Evolutionary conservation across 2,113 vertebrate species (phyloP).

Genomic region (Coryphaenoides rupestris): DNA sequence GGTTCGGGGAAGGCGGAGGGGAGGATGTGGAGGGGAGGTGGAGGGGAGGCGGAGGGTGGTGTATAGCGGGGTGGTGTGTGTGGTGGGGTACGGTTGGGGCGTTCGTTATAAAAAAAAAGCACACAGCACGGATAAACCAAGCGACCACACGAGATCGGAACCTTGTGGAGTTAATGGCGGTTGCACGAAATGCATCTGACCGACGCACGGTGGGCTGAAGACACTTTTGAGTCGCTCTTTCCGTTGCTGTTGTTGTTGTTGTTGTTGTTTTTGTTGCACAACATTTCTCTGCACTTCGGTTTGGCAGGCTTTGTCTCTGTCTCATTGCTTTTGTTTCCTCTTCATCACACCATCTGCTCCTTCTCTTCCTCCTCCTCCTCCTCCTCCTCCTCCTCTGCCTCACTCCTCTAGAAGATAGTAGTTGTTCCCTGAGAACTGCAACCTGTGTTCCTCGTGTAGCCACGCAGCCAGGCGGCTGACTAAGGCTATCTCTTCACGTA

Average conservation of each 20-base stretch:
- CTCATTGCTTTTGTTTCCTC: not conserved
- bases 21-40: too few species aligned
- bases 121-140: constrained; percentile 23
- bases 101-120: not conserved
- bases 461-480: constrained; percentile 21
- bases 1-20: constrained; percentile 42
- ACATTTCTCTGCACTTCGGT: not conserved
- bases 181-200: too few species aligned
- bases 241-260: too few species aligned
- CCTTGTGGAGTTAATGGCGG: not conserved
- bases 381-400: constrained; percentile 25
- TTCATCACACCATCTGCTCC: constrained; percentile 20
- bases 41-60: constrained; percentile 50
- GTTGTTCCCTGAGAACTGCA: too few species aligned
- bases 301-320: constrained; percentile 12
- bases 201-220: too few species aligned
- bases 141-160: constrained; percentile 22
- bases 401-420: constrained; percentile 24
- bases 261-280: not conserved
- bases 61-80: too few species aligned
- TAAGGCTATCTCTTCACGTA: constrained; percentile 5
- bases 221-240: too few species aligned
- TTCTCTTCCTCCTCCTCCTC: constrained; percentile 2
- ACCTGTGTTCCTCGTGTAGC: constrained; percentile 2
- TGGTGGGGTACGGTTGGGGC: too few species aligned